Percentiles rank a stretch among this genome's conserved stretches.
Conservation (phyloP, 2,797 vertebrate genomes). For the Liasis olivaceus region DNA sequence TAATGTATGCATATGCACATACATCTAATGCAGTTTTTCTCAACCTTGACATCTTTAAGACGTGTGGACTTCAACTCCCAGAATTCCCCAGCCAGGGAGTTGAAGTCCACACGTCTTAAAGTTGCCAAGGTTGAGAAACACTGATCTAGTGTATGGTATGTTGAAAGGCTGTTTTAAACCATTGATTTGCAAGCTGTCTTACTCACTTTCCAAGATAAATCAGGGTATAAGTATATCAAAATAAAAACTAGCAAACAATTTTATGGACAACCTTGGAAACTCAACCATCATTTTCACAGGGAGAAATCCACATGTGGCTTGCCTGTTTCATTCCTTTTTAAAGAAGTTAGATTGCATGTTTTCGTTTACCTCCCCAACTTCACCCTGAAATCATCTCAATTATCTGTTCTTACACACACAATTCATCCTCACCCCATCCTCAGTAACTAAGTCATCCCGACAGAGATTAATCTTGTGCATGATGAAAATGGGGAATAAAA, state of each 20-base stretch:
- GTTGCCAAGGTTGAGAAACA: not conserved
- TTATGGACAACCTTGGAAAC: not conserved
- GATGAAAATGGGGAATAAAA: not conserved
- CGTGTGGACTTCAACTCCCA: no score
- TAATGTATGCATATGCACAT: no score
- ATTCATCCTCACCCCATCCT: not conserved
- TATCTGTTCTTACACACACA: not conserved
- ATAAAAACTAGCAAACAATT: not conserved
- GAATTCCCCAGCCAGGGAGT: no score
- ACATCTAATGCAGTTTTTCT: no score
- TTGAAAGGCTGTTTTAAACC: not conserved
- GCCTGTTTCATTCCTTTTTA: not conserved
- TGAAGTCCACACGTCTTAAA: not conserved
- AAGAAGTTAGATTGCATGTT: not conserved
- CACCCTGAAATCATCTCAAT: not conserved
- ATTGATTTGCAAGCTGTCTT: not conserved
- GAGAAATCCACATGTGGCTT: not conserved
- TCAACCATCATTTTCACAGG: not conserved
- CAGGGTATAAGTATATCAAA: not conserved
- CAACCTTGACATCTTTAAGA: no score
- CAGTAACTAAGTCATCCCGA: not conserved
- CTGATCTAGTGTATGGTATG: not conserved
- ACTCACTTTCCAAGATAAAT: not conserved
- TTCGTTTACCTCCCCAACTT: not conserved
- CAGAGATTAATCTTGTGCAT: not conserved